Evolutionary conservation across 2,797 vertebrate genomes (phyloP), one percentile per base, ranked within the genome.

Genomic region (Argentina silus): DNA sequence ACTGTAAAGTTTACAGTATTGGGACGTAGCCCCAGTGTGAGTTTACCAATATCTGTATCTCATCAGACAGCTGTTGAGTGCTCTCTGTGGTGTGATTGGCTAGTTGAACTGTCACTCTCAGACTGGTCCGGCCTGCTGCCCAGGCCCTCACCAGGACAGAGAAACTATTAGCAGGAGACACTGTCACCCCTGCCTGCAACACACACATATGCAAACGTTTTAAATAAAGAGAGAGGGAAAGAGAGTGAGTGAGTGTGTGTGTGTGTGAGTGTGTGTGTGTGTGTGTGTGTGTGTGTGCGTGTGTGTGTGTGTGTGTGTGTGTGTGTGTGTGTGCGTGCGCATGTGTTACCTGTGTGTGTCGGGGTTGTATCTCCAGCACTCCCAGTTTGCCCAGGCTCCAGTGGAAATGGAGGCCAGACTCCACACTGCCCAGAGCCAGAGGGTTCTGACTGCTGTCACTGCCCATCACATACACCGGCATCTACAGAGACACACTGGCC

Each of bases 381-480:
- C 91, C 89, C 0, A 83, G 83, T 73, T 93, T 94, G 82, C 81
- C 90, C 83, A 92, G 76, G 57, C 88, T 86, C 93, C 93, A 94
- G 14, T 89, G 86, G 83, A 93, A 94, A 3, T 75, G 80, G 65
- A 93, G 87, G 10, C 81, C 84, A 7, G 87, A 84, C 27, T 75
- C 77, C 42, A 91, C 83, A 69, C 78, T 93, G 65, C 90, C 80
- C 14, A 94, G 91, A 78, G 92, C 90, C 64, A 93, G 91, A 6
- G 93, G 93, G 21, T 86, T 90, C 85, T 93, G 90, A 7, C 75
- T 70, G 70, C 85, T 89, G 77, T 86, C 91, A 71, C 91, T 70
- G 1, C 92, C 92, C 79, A 91, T 85, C 27, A 92, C 87, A 51
- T 92, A 93, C 19, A 93, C 87, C 0, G 93, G 92, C 90, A 94